Evolutionary conservation across 2,888 invertebrate species (phyloP).

Genomic region (Ophion ellenae): DNA sequence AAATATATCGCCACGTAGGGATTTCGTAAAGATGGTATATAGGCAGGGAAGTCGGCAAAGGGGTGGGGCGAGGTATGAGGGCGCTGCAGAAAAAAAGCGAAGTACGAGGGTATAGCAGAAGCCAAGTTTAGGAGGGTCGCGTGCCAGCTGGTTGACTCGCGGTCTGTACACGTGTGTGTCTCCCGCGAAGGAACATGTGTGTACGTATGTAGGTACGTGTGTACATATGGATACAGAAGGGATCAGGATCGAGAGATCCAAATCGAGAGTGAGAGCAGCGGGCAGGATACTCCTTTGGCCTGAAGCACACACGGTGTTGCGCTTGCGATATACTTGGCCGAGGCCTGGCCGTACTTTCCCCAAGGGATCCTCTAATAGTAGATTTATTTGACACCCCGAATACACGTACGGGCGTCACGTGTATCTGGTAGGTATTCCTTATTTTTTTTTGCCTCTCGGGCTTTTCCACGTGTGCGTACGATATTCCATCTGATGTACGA

Average conservation of each 20-base stretch:
- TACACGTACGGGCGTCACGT: conserved; percentile 49
- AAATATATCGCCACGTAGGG: conserved; percentile 71
- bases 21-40: conserved; percentile 65
- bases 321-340: conserved; percentile 31
- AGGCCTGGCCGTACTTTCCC: conserved; percentile 67
- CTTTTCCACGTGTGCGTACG: background rate
- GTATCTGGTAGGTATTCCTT: background rate
- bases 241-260: conserved; percentile 56
- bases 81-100: conserved; percentile 40
- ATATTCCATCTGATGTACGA: conserved; percentile 34
- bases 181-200: conserved; percentile 2
- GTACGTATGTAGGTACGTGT: background rate
- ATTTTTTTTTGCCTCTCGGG: background rate
- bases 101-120: conserved; percentile 65
- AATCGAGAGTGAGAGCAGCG: conserved; percentile 48
- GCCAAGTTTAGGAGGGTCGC: conserved; percentile 67
- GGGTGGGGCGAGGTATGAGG: conserved; percentile 1
- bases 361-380: conserved; percentile 81
- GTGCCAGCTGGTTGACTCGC: conserved; percentile 66
- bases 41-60: conserved; percentile 62
- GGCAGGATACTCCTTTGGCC: conserved; percentile 13
- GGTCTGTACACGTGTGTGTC: conserved; percentile 17
- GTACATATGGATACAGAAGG: conserved; percentile 18
- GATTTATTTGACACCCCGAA: conserved; percentile 82
- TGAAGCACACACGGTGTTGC: conserved; percentile 33